phyloP scores from a whole-genome alignment of 2,797 vertebrate species.

The Pipistrellus kuhlii region DNA sequence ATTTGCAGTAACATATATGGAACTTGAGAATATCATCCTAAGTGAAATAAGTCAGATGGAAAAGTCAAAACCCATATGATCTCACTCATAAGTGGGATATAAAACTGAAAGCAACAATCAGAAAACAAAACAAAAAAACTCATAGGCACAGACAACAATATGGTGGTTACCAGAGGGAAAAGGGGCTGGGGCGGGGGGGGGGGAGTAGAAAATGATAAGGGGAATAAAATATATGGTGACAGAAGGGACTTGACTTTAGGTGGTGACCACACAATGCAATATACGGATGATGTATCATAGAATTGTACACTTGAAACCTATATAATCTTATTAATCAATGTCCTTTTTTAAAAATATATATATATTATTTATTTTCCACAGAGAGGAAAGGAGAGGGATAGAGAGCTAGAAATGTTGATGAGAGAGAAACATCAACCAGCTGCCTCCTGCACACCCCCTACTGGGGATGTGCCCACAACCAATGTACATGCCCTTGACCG shows the following conservation, averaged over 20 bases:
- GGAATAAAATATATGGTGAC: neutral
- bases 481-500: too few relatives aligned
- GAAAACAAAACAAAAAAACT: neutral
- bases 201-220: neutral
- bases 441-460: too few relatives aligned
- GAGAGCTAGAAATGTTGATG: too few relatives aligned
- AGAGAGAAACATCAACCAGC: too few relatives aligned
- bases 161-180: neutral
- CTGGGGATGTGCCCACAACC: too few relatives aligned
- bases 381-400: too few relatives aligned
- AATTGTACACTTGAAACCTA: neutral
- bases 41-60: neutral
- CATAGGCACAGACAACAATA: neutral
- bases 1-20: neutral
- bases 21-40: neutral
- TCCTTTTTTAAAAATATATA: too few relatives aligned
- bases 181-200: neutral
- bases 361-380: too few relatives aligned
- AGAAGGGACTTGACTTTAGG: neutral
- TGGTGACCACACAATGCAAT: neutral
- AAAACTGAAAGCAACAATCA: neutral
- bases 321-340: neutral
- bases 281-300: neutral
- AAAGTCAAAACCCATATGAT: neutral
- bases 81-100: neutral